Conservation (phyloP, 1,140 invertebrate genomes). For the Lordiphosa mommai region DNA sequence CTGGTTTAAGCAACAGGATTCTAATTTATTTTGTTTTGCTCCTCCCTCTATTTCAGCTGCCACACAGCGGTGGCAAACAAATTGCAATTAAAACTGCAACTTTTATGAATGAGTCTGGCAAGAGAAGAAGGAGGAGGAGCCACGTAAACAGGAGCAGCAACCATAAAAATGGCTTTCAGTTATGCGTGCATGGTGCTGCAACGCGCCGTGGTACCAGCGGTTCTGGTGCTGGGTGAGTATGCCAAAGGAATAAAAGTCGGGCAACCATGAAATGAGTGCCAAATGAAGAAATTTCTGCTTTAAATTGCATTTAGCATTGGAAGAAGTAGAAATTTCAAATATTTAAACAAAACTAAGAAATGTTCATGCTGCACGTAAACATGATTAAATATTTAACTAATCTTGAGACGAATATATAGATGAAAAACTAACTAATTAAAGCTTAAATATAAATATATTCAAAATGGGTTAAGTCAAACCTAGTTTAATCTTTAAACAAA, state of each 20-base stretch:
- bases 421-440: too few species aligned
- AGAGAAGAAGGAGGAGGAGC: conserved; percentile 15
- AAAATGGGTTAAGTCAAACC: too few species aligned
- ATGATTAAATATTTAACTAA: too few species aligned
- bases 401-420: too few species aligned
- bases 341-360: too few species aligned
- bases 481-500: too few species aligned
- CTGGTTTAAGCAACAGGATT: conserved; percentile 30
- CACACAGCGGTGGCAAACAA: conserved; percentile 58
- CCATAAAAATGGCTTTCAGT: conserved; percentile 70
- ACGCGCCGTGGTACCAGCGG: conserved; percentile 71
- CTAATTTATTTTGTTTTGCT: conserved; percentile 36
- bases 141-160: conserved; percentile 12
- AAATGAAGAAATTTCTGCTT: too few species aligned
- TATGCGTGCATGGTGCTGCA: conserved; percentile 74
- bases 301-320: too few species aligned
- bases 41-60: conserved; percentile 23
- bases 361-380: too few species aligned
- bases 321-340: too few species aligned
- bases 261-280: conserved; percentile 8
- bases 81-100: conserved; percentile 55
- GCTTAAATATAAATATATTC: too few species aligned
- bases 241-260: too few species aligned
- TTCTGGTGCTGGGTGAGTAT: conserved; percentile 74
- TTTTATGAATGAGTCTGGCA: conserved; percentile 57